Evolutionary conservation across 2,888 invertebrate species (phyloP).

Genomic region (Eupithecia exiguata): DNA sequence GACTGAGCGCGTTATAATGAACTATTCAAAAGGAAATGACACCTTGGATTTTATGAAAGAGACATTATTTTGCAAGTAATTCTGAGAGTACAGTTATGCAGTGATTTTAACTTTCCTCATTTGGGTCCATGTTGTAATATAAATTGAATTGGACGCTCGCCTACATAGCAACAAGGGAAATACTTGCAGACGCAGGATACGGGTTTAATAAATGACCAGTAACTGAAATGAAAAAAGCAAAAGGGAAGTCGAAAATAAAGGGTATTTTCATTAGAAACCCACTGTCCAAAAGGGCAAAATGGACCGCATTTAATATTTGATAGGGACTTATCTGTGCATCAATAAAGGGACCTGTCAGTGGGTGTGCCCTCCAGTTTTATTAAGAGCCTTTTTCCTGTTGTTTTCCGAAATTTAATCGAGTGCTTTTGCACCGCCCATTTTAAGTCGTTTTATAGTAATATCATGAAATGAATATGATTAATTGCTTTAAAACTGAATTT

Average conservation of each 20-base stretch:
- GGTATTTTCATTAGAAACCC: conserved; percentile 59
- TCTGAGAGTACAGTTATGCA: conserved; percentile 23
- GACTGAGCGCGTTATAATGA: conserved; percentile 68
- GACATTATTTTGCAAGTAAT: conserved; percentile 52
- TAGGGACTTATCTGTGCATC: conserved; percentile 62
- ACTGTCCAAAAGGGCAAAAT: conserved; percentile 54
- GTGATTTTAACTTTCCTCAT: conserved; percentile 22
- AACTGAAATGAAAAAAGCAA: conserved; percentile 49
- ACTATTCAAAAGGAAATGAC: conserved; percentile 75
- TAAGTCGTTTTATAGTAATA: conserved; percentile 13
- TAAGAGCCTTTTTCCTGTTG: conserved; percentile 56
- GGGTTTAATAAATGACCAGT: conserved; percentile 46
- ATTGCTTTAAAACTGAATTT: neutral
- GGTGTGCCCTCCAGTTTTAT: conserved; percentile 52
- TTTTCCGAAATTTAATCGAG: conserved; percentile 60
- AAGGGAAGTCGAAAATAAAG: conserved; percentile 50
- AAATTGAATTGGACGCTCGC: conserved; percentile 26
- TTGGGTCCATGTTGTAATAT: conserved; percentile 15
- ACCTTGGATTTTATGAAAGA: conserved; percentile 72
- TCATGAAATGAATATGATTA: conserved; percentile 1
- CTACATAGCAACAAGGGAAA: conserved; percentile 12
- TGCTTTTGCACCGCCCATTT: conserved; percentile 40
- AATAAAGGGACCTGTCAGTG: conserved; percentile 56
- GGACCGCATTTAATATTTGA: conserved; percentile 65
- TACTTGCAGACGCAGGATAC: conserved; percentile 47